Percentiles rank a stretch among this genome's conserved stretches.
Conservation (phyloP, 2,113 vertebrate species). For the Pteropus alecto region DNA sequence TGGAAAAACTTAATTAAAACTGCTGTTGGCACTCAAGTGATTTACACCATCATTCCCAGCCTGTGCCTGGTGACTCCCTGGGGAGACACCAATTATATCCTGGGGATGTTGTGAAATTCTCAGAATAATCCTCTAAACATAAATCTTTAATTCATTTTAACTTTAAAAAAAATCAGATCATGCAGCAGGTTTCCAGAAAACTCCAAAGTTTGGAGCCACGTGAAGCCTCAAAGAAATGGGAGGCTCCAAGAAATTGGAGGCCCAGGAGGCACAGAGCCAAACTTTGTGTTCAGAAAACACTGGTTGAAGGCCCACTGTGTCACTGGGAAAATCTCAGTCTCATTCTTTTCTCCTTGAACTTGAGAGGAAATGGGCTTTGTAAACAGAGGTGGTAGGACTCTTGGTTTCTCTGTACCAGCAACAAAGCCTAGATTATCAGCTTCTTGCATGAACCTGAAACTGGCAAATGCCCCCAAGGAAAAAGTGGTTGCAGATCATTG, state of each 20-base stretch:
- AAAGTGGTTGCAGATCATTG: background rate
- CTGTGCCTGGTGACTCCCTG: conserved; percentile 16
- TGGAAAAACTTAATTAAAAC: conserved; percentile 73
- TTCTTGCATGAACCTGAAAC: background rate
- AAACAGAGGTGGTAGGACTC: background rate
- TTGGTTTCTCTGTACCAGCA: background rate
- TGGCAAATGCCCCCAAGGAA: background rate
- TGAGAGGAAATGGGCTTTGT: background rate
- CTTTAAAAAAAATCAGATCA: background rate
- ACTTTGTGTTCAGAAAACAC: background rate
- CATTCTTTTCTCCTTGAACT: background rate
- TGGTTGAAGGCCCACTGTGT: background rate
- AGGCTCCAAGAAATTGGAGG: background rate
- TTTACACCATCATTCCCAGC: conserved; percentile 46
- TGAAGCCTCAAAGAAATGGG: background rate
- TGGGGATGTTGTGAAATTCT: conserved; percentile 63
- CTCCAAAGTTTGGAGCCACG: background rate
- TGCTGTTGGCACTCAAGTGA: conserved; percentile 61
- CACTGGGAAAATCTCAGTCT: background rate
- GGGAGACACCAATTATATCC: conserved; percentile 74
- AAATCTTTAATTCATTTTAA: conserved; percentile 66
- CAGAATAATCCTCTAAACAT: conserved; percentile 64
- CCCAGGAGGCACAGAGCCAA: background rate
- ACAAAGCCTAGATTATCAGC: background rate
- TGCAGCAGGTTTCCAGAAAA: background rate